phyloP scores from a whole-genome alignment of 1,140 invertebrate genomes.

The Hypothenemus hampei region DNA sequence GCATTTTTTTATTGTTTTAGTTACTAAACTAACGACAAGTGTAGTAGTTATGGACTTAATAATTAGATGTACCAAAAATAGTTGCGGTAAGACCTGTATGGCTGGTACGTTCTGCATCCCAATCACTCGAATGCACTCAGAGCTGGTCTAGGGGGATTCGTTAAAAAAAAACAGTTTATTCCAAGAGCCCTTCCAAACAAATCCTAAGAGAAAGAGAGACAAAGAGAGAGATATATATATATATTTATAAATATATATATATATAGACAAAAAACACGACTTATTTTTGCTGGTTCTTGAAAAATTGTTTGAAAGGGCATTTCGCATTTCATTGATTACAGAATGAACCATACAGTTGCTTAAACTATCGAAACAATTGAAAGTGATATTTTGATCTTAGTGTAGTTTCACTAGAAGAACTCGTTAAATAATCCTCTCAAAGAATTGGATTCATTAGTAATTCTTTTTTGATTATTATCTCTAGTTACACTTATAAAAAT shows the following conservation, averaged over 20 bases:
- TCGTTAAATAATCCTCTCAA: too few species aligned
- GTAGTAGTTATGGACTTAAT: conserved; percentile 6
- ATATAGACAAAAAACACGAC: not conserved
- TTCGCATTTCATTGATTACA: not conserved
- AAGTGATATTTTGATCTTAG: too few species aligned
- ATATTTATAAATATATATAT: not conserved
- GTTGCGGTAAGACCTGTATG: conserved; percentile 44
- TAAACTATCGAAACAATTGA: too few species aligned
- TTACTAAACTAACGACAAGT: conserved; percentile 23
- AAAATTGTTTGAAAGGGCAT: not conserved
- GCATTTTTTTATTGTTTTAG: conserved; percentile 23
- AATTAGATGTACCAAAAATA: conserved; percentile 21
- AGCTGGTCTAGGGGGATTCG: conserved; percentile 33
- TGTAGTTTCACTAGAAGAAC: too few species aligned
- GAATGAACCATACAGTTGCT: conserved; percentile 4
- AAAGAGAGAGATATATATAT: too few species aligned
- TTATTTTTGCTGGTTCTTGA: not conserved
- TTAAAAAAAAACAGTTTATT: conserved; percentile 13
- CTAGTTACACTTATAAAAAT: too few species aligned
- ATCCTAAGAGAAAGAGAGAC: too few species aligned
- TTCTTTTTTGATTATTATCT: too few species aligned
- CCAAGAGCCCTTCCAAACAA: conserved; percentile 29
- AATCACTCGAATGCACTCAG: conserved; percentile 46
- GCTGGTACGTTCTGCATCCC: conserved; percentile 43
- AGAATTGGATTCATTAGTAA: too few species aligned